Evolutionary conservation across 2,797 vertebrate species (phyloP).

Genomic region (Eleutherodactylus coqui): DNA sequence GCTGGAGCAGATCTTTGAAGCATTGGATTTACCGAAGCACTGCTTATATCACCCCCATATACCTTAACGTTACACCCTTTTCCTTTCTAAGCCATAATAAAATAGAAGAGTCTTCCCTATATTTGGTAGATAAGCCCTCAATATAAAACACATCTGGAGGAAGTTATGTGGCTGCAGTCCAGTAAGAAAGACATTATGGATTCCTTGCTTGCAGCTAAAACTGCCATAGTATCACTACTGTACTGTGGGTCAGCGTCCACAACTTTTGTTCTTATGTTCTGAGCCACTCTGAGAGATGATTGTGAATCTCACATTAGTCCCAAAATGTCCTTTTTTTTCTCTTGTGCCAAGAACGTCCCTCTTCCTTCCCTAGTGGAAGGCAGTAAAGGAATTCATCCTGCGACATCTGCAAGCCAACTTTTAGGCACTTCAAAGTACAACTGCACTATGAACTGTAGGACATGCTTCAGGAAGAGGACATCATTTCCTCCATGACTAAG

Average conservation of each 20-base stretch:
- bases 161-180: not conserved
- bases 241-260: not conserved
- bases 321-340: not conserved
- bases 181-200: not conserved
- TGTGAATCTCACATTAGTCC: not conserved
- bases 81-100: not conserved
- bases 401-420: too few species aligned
- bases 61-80: not conserved
- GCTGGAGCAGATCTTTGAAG: not conserved
- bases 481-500: too few species aligned
- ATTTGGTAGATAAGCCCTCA: not conserved
- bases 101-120: not conserved
- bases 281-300: not conserved
- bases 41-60: conserved; percentile 6
- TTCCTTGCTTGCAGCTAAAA: not conserved
- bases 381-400: too few species aligned
- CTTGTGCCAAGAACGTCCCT: too few species aligned
- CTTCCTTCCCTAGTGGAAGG: too few species aligned
- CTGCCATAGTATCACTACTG: not conserved
- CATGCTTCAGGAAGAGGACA: too few species aligned
- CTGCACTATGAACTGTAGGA: too few species aligned
- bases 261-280: not conserved
- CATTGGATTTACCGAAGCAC: not conserved
- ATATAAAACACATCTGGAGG: conserved; percentile 7
- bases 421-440: too few species aligned